Percentiles rank a stretch among this genome's conserved stretches.
Evolutionary conservation across 2,888 invertebrate genomes (phyloP).

Genomic region (Stenodera caucasica): DNA sequence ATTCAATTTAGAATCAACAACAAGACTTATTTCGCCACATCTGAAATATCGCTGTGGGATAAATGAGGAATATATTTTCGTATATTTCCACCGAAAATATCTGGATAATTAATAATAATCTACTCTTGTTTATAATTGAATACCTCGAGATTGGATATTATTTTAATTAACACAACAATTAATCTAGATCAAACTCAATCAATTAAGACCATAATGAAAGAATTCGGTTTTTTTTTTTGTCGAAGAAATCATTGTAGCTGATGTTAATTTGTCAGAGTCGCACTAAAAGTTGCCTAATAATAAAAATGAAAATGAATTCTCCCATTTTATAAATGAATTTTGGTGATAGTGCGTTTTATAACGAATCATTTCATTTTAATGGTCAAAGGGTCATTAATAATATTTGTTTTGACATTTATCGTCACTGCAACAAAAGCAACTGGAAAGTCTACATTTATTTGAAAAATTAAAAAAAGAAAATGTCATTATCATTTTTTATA

Average conservation of each 20-base stretch:
- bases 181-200: neutral
- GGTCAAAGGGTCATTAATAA: neutral
- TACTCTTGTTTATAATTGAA: no score
- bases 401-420: neutral
- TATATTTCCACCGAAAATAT: no score
- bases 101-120: no score
- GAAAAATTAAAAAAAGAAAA: neutral
- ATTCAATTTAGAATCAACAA: no score
- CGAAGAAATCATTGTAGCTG: no score
- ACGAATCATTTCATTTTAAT: neutral
- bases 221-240: no score
- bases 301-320: neutral
- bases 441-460: neutral
- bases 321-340: no score
- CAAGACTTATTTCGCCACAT: no score
- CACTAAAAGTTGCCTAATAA: neutral
- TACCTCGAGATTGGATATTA: no score
- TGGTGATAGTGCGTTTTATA: neutral
- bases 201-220: no score
- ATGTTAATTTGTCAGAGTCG: neutral
- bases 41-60: no score
- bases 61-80: no score
- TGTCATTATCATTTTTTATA: neutral
- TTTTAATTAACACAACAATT: neutral
- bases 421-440: neutral